phyloP scores from a whole-genome alignment of 2,113 vertebrate genomes.

The Phalacrocorax brasilianus region DNA sequence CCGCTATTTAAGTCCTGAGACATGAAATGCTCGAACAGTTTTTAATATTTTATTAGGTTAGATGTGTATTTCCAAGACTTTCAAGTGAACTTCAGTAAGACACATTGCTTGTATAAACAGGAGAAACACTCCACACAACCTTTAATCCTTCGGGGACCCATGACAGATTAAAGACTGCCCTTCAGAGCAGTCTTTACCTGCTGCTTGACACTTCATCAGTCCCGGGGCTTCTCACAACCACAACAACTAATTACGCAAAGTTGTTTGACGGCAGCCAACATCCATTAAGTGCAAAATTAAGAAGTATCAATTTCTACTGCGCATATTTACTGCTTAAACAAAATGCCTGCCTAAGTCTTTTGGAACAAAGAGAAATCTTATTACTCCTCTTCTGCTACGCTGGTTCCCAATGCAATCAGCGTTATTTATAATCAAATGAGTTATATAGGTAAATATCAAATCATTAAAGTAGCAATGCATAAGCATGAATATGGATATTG shows the following conservation, averaged over 20 bases:
- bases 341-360: neutral
- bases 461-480: neutral
- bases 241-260: neutral
- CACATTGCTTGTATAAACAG: neutral
- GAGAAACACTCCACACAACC: neutral
- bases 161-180: neutral
- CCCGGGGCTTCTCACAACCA: neutral
- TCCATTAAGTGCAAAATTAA: conserved; percentile 12
- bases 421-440: conserved; percentile 46
- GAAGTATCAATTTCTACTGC: conserved; percentile 11
- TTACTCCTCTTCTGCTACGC: neutral
- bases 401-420: conserved; percentile 27
- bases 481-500: conserved; percentile 53
- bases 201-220: neutral
- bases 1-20: neutral
- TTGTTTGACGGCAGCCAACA: conserved; percentile 22
- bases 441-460: conserved; percentile 30
- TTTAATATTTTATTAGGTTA: neutral
- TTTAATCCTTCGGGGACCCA: neutral
- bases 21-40: neutral
- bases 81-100: neutral
- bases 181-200: neutral
- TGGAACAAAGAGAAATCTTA: conserved; percentile 10
- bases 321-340: conserved; percentile 11
- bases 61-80: neutral